Conservation (phyloP, 2,888 invertebrate genomes). For the Melolontha melolontha region DNA sequence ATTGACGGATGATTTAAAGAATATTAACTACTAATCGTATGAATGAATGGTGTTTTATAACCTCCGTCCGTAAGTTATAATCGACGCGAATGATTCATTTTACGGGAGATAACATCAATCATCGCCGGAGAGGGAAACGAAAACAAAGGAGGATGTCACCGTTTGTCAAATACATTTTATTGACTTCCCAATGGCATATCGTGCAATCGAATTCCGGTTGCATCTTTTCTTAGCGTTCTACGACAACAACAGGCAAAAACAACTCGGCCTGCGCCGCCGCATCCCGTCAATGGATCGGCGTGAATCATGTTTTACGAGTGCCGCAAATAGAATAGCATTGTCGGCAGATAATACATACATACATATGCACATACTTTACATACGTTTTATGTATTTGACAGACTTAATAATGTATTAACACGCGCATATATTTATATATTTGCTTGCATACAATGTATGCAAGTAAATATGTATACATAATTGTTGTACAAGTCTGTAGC, state of each 20-base stretch:
- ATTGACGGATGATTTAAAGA: no score
- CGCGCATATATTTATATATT: no score
- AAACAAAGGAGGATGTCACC: slow-evolving; percentile 30
- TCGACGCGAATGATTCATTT: no score
- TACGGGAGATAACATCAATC: no score
- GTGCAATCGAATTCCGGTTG: slow-evolving; percentile 34
- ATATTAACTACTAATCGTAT: no score
- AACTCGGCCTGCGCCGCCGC: not conserved
- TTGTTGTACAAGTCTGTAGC: no score
- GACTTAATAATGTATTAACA: no score
- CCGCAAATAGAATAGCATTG: slow-evolving; percentile 28
- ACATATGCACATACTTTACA: slow-evolving; percentile 3
- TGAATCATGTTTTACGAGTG: slow-evolving; percentile 24
- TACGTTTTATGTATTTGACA: slow-evolving; percentile 6
- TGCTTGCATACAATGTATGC: no score
- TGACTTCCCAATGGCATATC: slow-evolving; percentile 25
- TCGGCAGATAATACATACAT: not conserved
- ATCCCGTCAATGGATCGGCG: slow-evolving; percentile 20
- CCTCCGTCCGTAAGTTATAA: no score
- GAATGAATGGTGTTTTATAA: no score
- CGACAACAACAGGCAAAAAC: no score
- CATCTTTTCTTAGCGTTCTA: slow-evolving; percentile 16
- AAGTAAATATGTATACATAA: no score
- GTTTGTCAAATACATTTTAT: slow-evolving; percentile 20
- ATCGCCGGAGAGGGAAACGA: not conserved